Percentiles rank a stretch among this genome's conserved stretches.
phyloP scores from a whole-genome alignment of 2,888 invertebrate genomes.

The Phasia obesa region DNA sequence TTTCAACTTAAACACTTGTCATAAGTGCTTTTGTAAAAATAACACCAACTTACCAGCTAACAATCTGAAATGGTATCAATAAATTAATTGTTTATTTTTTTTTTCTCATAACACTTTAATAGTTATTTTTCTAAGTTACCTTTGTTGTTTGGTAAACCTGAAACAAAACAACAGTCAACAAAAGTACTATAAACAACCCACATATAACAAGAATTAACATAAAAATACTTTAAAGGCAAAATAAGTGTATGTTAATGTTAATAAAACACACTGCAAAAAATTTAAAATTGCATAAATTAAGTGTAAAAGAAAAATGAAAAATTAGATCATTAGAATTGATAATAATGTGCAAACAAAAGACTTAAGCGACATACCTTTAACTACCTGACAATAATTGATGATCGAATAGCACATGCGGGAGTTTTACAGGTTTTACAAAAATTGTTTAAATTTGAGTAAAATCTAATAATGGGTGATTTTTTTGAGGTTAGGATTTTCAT shows the following conservation, averaged over 20 bases:
- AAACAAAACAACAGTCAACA: constrained; percentile 1
- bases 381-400: constrained; percentile 33
- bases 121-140: no score
- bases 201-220: constrained; percentile 50
- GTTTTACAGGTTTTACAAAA: no score
- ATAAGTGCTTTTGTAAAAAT: constrained; percentile 59
- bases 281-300: constrained; percentile 47
- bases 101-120: not conserved
- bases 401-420: not conserved
- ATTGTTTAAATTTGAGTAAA: no score
- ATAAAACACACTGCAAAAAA: not conserved
- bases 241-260: constrained; percentile 36
- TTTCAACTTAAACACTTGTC: constrained; percentile 62
- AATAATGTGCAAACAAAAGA: constrained; percentile 40
- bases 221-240: constrained; percentile 47
- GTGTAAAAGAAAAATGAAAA: constrained; percentile 37
- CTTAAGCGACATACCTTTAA: constrained; percentile 22
- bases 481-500: no score
- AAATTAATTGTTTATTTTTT: constrained; percentile 61
- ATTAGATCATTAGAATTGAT: constrained; percentile 34
- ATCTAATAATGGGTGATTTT: no score
- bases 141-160: not conserved
- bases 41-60: constrained; percentile 40
- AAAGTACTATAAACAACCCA: constrained; percentile 46
- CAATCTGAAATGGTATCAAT: constrained; percentile 48